Evolutionary conservation across 1,140 invertebrate species (phyloP).

Genomic region (Probaryconus sp.): DNA sequence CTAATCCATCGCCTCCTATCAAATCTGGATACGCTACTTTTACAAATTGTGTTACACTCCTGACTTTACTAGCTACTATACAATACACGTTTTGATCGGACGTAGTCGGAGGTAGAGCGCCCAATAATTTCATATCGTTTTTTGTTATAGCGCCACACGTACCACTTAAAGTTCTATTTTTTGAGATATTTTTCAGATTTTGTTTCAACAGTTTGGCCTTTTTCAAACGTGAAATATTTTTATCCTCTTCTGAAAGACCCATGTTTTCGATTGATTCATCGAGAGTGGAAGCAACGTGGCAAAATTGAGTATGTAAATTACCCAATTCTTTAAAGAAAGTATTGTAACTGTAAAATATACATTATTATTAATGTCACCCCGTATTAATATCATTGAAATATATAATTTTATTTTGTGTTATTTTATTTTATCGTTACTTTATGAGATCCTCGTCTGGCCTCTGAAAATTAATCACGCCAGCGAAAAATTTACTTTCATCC

Average conservation of each 20-base stretch:
- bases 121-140: conserved; percentile 61
- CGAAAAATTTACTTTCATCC: conserved; percentile 73
- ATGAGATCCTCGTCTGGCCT: conserved; percentile 69
- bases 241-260: conserved; percentile 42
- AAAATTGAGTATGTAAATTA: conserved; percentile 76
- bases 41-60: conserved; percentile 83
- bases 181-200: conserved; percentile 22
- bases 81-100: conserved; percentile 72
- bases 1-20: conserved; percentile 78
- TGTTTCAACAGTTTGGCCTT: conserved; percentile 28
- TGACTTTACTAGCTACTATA: conserved; percentile 77
- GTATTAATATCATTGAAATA: conserved; percentile 4
- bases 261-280: conserved; percentile 29
- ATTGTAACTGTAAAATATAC: conserved; percentile 77
- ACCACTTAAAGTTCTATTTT: conserved; percentile 4
- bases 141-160: not conserved
- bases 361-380: not conserved
- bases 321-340: conserved; percentile 80
- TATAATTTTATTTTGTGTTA: conserved; percentile 1
- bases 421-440: conserved; percentile 62
- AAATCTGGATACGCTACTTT: conserved; percentile 89
- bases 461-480: conserved; percentile 69
- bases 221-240: conserved; percentile 26
- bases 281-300: conserved; percentile 8
- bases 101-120: conserved; percentile 36